These are phyloP conservation scores for Fukomys damarensis DNA, from an alignment of 2,113 vertebrate genomes.

Conservation along the genomic window DNA sequence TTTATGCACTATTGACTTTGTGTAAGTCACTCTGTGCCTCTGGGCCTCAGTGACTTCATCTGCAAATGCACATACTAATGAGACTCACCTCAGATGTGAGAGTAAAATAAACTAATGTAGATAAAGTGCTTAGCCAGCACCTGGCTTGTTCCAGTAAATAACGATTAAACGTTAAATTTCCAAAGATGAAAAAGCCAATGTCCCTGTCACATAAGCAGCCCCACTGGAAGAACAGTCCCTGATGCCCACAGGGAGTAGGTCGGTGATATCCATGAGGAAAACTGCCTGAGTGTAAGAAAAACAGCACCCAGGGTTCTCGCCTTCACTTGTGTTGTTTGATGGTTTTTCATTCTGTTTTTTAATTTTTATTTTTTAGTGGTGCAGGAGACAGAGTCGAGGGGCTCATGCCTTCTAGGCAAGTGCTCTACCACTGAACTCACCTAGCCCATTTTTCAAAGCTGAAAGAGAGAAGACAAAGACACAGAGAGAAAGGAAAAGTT, in stretches of 20 bases:
- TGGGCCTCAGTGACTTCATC: not conserved
- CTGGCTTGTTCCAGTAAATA: not conserved
- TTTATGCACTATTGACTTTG: not conserved
- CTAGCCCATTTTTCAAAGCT: not conserved
- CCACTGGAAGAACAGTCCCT: not conserved
- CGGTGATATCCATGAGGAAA: too few relatives aligned
- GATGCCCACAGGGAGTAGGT: not conserved
- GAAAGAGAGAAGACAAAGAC: not conserved
- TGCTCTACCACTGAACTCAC: not conserved
- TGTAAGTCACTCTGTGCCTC: not conserved
- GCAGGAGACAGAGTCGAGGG: not conserved
- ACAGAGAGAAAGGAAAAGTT: not conserved
- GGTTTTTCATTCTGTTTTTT: not conserved
- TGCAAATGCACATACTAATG: not conserved
- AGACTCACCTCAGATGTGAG: not conserved
- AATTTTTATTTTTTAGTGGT: not conserved
- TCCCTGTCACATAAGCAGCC: not conserved
- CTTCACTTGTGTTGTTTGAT: not conserved
- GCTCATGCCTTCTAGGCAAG: not conserved
- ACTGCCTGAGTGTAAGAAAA: not conserved
- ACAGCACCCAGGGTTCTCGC: not conserved
- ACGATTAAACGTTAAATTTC: constrained; percentile 2
- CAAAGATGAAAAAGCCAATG: not conserved
- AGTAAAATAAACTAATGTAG: constrained; percentile 9
- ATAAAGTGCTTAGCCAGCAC: not conserved